phyloP scores from a whole-genome alignment of 2,888 invertebrate genomes.

The Hydrotaea diabolus region DNA sequence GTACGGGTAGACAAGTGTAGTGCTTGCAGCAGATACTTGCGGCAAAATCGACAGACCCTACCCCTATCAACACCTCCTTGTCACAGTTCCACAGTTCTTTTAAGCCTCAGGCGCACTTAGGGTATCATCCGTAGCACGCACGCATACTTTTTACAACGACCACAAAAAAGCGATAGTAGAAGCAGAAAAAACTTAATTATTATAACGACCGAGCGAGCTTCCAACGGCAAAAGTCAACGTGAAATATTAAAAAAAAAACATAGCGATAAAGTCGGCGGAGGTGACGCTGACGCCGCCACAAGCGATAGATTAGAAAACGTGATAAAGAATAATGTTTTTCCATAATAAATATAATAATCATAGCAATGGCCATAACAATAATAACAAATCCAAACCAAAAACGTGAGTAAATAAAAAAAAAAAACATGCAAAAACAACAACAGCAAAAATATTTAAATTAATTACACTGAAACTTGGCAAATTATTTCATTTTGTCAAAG shows the following conservation, averaged over 20 bases:
- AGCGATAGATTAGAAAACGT: slow-evolving; percentile 41
- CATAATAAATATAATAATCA: background rate
- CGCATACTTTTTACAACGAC: too few relatives aligned
- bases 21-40: background rate
- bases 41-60: background rate
- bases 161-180: slow-evolving; percentile 35
- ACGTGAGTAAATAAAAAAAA: slow-evolving; percentile 18
- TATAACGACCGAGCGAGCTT: too few relatives aligned
- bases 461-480: background rate
- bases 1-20: background rate
- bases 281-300: background rate
- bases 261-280: too few relatives aligned
- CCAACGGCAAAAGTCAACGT: too few relatives aligned
- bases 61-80: background rate
- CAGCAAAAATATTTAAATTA: slow-evolving; percentile 21
- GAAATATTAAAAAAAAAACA: too few relatives aligned
- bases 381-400: background rate
- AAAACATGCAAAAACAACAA: too few relatives aligned
- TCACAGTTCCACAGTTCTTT: too few relatives aligned
- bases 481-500: background rate
- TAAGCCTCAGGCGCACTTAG: too few relatives aligned
- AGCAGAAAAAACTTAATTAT: background rate
- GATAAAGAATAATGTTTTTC: slow-evolving; percentile 32
- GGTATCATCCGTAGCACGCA: too few relatives aligned
- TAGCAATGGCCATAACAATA: background rate